Evolutionary conservation across 2,797 vertebrate species (phyloP).

Genomic region (Aplochiton taeniatus): DNA sequence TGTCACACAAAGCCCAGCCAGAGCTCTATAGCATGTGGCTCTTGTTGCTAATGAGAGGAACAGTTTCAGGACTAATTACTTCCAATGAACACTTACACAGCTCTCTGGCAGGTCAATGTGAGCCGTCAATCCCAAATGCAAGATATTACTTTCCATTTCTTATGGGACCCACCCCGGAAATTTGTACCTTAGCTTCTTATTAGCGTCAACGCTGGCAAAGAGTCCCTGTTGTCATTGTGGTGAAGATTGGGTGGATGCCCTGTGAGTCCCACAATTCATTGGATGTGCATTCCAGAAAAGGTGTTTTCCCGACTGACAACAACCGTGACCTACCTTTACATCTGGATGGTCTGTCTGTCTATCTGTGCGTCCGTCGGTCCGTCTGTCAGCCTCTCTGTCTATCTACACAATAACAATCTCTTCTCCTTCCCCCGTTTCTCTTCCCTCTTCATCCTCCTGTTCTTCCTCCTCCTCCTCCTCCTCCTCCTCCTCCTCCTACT

Average conservation of each 20-base stretch:
- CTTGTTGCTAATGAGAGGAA: not conserved
- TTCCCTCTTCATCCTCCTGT: not conserved
- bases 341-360: not conserved
- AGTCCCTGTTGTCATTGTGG: slow-evolving; percentile 7
- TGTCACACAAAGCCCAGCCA: slow-evolving; percentile 28
- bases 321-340: not conserved
- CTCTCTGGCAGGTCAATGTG: slow-evolving; percentile 21
- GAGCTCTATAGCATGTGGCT: no score
- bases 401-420: no score
- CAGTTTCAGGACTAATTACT: slow-evolving; percentile 40
- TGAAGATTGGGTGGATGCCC: slow-evolving; percentile 24
- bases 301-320: slow-evolving; percentile 9
- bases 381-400: no score
- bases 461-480: slow-evolving; percentile 7
- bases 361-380: no score
- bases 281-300: slow-evolving; percentile 34
- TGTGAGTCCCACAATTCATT: not conserved
- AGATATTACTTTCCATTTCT: slow-evolving; percentile 34
- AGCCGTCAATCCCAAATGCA: slow-evolving; percentile 40
- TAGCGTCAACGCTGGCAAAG: slow-evolving; percentile 16
- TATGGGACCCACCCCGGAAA: slow-evolving; percentile 29
- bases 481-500: not conserved
- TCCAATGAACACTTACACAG: slow-evolving; percentile 12
- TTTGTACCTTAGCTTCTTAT: slow-evolving; percentile 36
- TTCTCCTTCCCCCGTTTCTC: no score